A percentile compares a stretch with the other conserved stretches of the same genome.
Evolutionary conservation across 2,888 invertebrate genomes (phyloP).

Genomic region (Merodon equestris): DNA sequence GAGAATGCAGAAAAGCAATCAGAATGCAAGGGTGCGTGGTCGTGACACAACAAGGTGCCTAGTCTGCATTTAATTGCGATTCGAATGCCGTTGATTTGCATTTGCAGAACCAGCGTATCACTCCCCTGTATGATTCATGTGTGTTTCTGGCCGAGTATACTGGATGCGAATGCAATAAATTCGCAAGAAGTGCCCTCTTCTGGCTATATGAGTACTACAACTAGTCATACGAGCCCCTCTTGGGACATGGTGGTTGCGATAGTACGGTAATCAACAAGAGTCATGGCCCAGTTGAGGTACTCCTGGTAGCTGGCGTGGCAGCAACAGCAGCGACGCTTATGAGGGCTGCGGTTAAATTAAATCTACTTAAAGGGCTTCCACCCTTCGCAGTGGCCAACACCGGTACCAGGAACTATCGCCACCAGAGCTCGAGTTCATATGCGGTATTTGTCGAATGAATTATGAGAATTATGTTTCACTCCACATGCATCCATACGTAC

Average conservation of each 20-base stretch:
- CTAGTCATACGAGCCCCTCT: too few relatives aligned
- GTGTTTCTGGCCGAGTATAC: neutral
- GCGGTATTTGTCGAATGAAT: slow-evolving; percentile 64
- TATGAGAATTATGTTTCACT: slow-evolving; percentile 63
- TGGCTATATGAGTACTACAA: too few relatives aligned
- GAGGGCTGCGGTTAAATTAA: slow-evolving; percentile 59
- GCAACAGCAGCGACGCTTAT: neutral
- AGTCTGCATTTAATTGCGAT: slow-evolving; percentile 67
- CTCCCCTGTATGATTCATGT: too few relatives aligned
- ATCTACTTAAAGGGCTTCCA: slow-evolving; percentile 60
- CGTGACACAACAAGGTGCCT: slow-evolving; percentile 61
- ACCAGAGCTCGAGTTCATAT: slow-evolving; percentile 43
- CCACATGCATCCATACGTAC: slow-evolving; percentile 15
- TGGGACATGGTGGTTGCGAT: slow-evolving; percentile 19
- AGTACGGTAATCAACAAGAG: slow-evolving; percentile 46
- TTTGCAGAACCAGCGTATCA: slow-evolving; percentile 23
- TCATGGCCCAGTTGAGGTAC: slow-evolving; percentile 44
- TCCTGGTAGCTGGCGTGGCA: slow-evolving; percentile 5
- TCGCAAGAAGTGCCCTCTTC: slow-evolving; percentile 49
- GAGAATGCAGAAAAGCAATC: neutral
- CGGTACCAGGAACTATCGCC: too few relatives aligned
- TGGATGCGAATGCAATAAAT: slow-evolving; percentile 60
- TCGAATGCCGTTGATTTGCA: slow-evolving; percentile 64
- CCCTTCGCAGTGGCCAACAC: slow-evolving; percentile 25
- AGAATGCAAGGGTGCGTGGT: slow-evolving; percentile 17